A percentile compares a stretch with the other conserved stretches of the same genome.
Conservation (phyloP, 2,888 invertebrate genomes). For the Eupithecia subumbrata region DNA sequence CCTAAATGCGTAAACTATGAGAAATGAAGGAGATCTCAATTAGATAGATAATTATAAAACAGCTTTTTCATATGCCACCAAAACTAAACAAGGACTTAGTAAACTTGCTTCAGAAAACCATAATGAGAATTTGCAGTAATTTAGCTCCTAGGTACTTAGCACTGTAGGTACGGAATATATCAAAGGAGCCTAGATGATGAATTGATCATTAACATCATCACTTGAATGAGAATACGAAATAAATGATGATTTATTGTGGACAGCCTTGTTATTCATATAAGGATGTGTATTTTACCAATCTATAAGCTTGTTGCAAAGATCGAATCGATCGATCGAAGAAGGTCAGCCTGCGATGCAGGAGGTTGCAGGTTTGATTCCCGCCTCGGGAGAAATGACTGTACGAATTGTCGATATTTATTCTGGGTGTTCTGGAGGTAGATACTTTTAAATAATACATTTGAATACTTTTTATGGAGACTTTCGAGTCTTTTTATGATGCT, state of each 20-base stretch:
- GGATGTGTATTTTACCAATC: neutral
- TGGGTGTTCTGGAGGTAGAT: too few species aligned
- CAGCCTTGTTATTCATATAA: slow-evolving; percentile 14
- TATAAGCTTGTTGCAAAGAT: neutral
- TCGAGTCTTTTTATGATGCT: too few species aligned
- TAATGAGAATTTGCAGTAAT: neutral
- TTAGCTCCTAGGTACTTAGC: neutral
- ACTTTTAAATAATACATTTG: too few species aligned
- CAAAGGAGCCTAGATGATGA: slow-evolving; percentile 12
- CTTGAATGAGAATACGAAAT: slow-evolving; percentile 22
- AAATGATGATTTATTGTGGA: slow-evolving; percentile 20
- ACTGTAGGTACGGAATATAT: neutral
- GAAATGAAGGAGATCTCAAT: too few species aligned
- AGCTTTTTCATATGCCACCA: too few species aligned
- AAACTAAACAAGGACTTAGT: too few species aligned
- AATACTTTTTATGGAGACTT: too few species aligned
- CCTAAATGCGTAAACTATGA: too few species aligned
- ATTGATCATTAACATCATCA: slow-evolving; percentile 22
- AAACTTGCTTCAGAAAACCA: neutral
- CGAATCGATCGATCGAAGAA: too few species aligned
- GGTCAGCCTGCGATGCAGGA: neutral
- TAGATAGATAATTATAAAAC: too few species aligned
- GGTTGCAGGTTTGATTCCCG: neutral
- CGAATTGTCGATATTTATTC: neutral
- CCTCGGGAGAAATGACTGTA: neutral